Conservation (phyloP, 2,888 invertebrate genomes). For the Athalia rosae region DNA sequence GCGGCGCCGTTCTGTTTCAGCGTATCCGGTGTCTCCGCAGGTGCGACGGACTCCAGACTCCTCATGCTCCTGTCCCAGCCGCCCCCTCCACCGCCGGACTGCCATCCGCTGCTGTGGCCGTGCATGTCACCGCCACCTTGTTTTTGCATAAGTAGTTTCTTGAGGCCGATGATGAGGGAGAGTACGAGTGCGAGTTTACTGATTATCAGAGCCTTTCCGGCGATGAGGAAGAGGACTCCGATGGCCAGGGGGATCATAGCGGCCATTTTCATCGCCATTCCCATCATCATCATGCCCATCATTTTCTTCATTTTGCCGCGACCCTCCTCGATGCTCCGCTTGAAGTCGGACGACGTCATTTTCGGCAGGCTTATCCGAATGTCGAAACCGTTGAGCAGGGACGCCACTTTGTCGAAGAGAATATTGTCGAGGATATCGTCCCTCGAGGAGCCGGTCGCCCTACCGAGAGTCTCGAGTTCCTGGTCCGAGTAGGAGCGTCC, state of each 20-base stretch:
- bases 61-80: constrained; percentile 83
- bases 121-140: constrained; percentile 76
- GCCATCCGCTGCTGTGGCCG: constrained; percentile 66
- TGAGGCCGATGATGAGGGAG: constrained; percentile 87
- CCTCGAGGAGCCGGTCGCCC: constrained; percentile 77
- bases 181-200: constrained; percentile 87
- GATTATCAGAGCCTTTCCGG: constrained; percentile 90
- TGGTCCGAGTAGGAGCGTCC: constrained; percentile 76
- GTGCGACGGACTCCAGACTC: constrained; percentile 63
- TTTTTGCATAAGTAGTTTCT: constrained; percentile 86
- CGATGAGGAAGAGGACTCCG: constrained; percentile 86
- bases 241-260: constrained; percentile 88
- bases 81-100: constrained; percentile 59
- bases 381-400: constrained; percentile 84
- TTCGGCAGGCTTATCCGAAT: constrained; percentile 86
- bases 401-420: constrained; percentile 82
- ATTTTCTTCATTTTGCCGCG: constrained; percentile 92
- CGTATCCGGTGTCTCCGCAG: constrained; percentile 64
- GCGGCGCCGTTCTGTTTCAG: constrained; percentile 45
- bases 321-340: constrained; percentile 85
- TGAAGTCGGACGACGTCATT: constrained; percentile 81
- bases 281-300: constrained; percentile 95
- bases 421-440: constrained; percentile 82
- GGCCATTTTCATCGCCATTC: constrained; percentile 88
- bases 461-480: constrained; percentile 82